Evolutionary conservation across 2,888 invertebrate species (phyloP), one percentile per base, ranked within the genome.

Genomic region (Drosophila pseudotalamancana): DNA sequence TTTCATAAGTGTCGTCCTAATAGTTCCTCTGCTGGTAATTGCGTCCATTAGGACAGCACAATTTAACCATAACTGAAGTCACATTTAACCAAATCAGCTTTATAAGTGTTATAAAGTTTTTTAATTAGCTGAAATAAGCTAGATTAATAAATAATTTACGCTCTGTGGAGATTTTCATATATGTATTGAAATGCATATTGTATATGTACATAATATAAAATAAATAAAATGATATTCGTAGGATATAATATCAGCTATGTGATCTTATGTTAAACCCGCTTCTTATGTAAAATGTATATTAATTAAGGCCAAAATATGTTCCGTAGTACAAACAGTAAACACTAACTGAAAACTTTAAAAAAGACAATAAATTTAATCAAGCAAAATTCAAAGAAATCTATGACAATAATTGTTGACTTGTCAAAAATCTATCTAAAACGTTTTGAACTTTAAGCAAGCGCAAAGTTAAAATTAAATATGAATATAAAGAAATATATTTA

Each of bases 201-300:
- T 37, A 12, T 39, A 40, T 51, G 39, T 40, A 50, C 18, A 50
- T 43, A 62, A 27, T 25, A 32, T 6, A n/a, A 21, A 23, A 23
- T 35, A 19, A 16, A 29, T 50, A 37, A 45, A 42, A 19, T 37
- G 49, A 69, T 69, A 69, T 57, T 42, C 54, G 45, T 49, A 68
- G 57, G 18, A 43, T 49, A 9, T 49, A 51, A 63, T 42, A 60
- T 39, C 34, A 66, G 81, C 70, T 75, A 84, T 88, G 88, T 88
- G 88, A 88, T 88, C 75, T 77, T 86, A 87, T 76, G 82, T 84
- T 86, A 77, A 81, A 73, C 63, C 66, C 49, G 45, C 62, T 65
- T 72, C 56, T 61, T 65, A 60, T 43, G 32, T 56, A 50, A 50
- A 59, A 46, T 42, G 34, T 60, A 54, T 60, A 35, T 39, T 23